Conservation (phyloP, 2,113 vertebrate species). For the Hyperopisus bebe region DNA sequence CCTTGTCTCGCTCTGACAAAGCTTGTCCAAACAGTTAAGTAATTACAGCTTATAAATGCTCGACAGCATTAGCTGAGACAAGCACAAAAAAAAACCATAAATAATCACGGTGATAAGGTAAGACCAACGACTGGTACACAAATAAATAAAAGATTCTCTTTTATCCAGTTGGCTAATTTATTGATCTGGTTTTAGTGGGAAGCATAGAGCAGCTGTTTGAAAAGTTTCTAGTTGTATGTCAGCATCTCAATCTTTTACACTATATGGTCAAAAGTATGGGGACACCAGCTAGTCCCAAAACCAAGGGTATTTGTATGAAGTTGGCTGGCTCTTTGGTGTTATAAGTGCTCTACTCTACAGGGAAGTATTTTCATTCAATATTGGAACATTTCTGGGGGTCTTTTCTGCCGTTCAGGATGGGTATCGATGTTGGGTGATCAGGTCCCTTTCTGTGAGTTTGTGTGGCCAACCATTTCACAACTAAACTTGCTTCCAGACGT, state of each 20-base stretch:
- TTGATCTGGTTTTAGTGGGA: not conserved
- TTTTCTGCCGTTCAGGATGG: not conserved
- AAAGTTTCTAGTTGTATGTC: not conserved
- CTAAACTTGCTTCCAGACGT: not conserved
- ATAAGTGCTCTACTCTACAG: not conserved
- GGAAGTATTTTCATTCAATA: not conserved
- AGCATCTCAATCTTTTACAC: not conserved
- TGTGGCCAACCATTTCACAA: not conserved
- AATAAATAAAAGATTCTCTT: conserved; percentile 19
- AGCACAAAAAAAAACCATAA: conserved; percentile 32
- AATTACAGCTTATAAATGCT: conserved; percentile 45
- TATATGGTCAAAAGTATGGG: not conserved
- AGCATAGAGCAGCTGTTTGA: not conserved
- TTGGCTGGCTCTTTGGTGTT: not conserved
- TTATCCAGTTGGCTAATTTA: not conserved
- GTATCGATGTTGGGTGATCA: no score
- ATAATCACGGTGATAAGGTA: conserved; percentile 8
- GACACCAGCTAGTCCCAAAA: not conserved
- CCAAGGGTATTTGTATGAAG: not conserved
- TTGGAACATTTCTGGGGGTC: not conserved
- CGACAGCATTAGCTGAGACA: conserved; percentile 36
- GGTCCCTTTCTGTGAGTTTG: not conserved
- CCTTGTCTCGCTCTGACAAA: conserved; percentile 50
- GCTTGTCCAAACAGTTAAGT: conserved; percentile 44
- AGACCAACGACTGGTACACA: conserved; percentile 24